Conservation (phyloP, 2,113 vertebrate species). For the Guaruba guarouba region DNA sequence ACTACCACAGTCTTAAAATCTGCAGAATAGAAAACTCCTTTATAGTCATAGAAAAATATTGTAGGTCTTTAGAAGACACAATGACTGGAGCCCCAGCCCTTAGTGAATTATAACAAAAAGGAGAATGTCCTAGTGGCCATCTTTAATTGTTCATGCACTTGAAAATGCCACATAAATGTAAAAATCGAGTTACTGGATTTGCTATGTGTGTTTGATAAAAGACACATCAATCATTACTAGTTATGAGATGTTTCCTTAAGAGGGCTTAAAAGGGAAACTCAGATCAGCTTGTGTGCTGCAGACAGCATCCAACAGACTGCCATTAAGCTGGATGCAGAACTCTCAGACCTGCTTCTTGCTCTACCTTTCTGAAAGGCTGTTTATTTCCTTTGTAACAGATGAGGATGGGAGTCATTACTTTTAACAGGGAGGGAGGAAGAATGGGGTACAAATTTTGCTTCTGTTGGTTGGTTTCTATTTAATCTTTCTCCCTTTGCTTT, state of each 20-base stretch:
- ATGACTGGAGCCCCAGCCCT: not conserved
- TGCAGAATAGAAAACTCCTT: slow-evolving; percentile 17
- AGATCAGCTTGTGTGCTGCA: not conserved
- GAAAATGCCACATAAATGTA: slow-evolving; percentile 56
- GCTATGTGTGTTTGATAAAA: slow-evolving; percentile 10
- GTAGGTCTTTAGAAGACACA: not conserved
- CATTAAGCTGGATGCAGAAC: not conserved
- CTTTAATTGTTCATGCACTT: slow-evolving; percentile 52
- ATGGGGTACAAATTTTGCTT: not conserved
- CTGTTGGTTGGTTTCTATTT: not conserved
- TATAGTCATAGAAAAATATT: not conserved
- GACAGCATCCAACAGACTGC: not conserved
- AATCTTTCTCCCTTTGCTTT: not conserved
- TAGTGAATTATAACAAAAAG: slow-evolving; percentile 15
- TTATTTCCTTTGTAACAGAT: not conserved
- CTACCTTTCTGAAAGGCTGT: not conserved
- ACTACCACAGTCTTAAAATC: not conserved
- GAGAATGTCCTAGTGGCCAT: not conserved
- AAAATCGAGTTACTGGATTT: slow-evolving; percentile 3
- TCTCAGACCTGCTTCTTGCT: not conserved
- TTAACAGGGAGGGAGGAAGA: not conserved
- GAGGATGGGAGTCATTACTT: not conserved
- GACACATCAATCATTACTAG: not conserved
- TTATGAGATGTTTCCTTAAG: not conserved
- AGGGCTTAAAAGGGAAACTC: not conserved